These are phyloP conservation scores for Synanceia verrucosa DNA, from an alignment of 2,797 vertebrate species.

Conservation along the genomic window DNA sequence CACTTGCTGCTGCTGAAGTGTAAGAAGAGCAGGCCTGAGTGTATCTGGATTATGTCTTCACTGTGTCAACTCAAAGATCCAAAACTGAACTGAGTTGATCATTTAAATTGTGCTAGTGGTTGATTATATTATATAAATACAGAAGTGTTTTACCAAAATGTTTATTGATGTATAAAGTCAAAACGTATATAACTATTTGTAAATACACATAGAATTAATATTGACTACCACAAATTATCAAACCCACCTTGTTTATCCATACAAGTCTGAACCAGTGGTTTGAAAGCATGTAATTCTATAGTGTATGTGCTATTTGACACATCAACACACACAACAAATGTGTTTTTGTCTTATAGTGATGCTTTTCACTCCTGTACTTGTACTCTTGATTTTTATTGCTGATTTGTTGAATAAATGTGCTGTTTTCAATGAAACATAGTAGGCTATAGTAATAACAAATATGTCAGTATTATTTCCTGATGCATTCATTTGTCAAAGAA, in stretches of 20 bases:
- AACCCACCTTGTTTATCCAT: background rate
- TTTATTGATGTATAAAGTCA: background rate
- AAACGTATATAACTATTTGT: background rate
- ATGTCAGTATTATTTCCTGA: background rate
- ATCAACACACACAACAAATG: no score
- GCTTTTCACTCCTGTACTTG: no score
- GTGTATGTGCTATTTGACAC: no score
- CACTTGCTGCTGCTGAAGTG: conserved; percentile 26
- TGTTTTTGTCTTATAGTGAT: no score
- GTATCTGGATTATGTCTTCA: conserved; percentile 20
- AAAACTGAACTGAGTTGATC: background rate
- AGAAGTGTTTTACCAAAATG: background rate
- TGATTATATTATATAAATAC: background rate
- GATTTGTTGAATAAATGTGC: background rate
- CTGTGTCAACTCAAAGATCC: conserved; percentile 12
- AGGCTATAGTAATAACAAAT: background rate
- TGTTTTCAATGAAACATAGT: background rate
- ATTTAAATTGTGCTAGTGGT: background rate
- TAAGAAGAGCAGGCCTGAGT: conserved; percentile 31
- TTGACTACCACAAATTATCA: background rate
- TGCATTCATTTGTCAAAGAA: background rate
- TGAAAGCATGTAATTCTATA: background rate
- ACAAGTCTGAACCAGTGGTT: no score
- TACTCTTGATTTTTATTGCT: background rate
- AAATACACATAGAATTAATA: background rate